Evolutionary conservation across 2,113 vertebrate genomes (phyloP).

Genomic region (Spea multiplicata): DNA sequence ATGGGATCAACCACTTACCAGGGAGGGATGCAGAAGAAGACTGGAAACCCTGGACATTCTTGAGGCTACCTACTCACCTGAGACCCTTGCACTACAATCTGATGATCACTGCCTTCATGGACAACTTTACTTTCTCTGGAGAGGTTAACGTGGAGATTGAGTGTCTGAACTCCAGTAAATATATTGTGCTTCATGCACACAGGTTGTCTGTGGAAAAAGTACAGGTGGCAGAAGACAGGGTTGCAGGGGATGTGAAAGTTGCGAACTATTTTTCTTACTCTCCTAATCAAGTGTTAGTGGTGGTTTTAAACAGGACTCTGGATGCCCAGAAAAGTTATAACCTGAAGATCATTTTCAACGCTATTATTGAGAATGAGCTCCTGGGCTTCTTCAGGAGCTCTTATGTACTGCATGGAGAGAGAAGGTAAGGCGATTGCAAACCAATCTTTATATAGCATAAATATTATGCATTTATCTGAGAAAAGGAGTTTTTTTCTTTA

Average conservation of each 20-base stretch:
- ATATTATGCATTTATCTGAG: too few relatives aligned
- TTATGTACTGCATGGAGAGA: constrained; percentile 82
- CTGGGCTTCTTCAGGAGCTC: constrained; percentile 94
- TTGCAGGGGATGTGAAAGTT: constrained; percentile 75
- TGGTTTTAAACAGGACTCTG: constrained; percentile 84
- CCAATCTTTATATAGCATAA: too few relatives aligned
- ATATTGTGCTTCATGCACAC: constrained; percentile 88
- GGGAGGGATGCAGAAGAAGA: constrained; percentile 56
- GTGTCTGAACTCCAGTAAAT: constrained; percentile 82
- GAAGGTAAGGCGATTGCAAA: constrained; percentile 67
- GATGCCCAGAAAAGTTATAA: constrained; percentile 82
- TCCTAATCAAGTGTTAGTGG: constrained; percentile 83
- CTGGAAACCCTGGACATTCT: constrained; percentile 76
- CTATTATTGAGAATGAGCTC: constrained; percentile 89
- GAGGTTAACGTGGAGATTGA: constrained; percentile 89
- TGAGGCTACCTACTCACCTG: constrained; percentile 75
- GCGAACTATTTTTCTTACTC: constrained; percentile 81
- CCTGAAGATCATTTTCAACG: constrained; percentile 85
- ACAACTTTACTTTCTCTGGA: constrained; percentile 95
- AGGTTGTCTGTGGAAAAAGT: constrained; percentile 79
- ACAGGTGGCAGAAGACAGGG: constrained; percentile 79
- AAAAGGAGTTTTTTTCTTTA: too few relatives aligned
- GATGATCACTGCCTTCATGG: constrained; percentile 82
- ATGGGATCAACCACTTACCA: constrained; percentile 35
- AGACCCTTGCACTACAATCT: constrained; percentile 91